Evolutionary conservation across 2,888 invertebrate genomes (phyloP), one percentile per base, ranked within the genome.

Genomic region (Drosophila nigritarsus): DNA sequence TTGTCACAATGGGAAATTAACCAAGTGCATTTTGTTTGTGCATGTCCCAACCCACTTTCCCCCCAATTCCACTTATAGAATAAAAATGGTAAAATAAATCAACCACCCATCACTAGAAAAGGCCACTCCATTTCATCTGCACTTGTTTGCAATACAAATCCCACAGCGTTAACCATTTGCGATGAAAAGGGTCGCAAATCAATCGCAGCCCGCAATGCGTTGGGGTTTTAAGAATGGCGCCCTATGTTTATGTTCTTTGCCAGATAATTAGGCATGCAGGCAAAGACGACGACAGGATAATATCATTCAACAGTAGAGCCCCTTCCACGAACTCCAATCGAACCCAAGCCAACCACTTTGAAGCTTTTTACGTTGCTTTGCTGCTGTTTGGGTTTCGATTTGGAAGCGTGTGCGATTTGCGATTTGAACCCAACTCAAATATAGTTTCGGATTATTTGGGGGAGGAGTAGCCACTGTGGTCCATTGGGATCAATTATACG

Each of bases 1-100:
- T 87, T 87, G 90, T 90, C 87, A 87, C 87, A 87, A 87, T 87
- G 90, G 90, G 90, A 87, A 87, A 87, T 87, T 87, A 87, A 87
- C 90, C 87, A 90, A 87, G 90, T 87, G 90, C 87, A 87, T 87
- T 87, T 85, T 90, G 87, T 87, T 87, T 87, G 85, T 89, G 83
- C 86, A 88, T 64, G 36, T 32, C 55, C 62, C 42, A 49, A 36
- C 27, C 73, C 60, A 15, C 29, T 15, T 9, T 4, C 20, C 20
- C 11, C 11, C 29, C 38, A 18, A 45, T 1, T 11, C 27, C 49
- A 11, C 24, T 18, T 18, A 20, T 36, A 20, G 49, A 11, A 63
- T 50, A 81, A 81, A 80, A 77, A 81, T 78, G 68, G 56, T 81
- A 56, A 81, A 73, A 78, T 78, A 78, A 81, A 78, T 78, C 78